Percentiles rank a stretch among this genome's conserved stretches.
phyloP scores from a whole-genome alignment of 2,113 vertebrate genomes.

The Gorsachius goisagi region DNA sequence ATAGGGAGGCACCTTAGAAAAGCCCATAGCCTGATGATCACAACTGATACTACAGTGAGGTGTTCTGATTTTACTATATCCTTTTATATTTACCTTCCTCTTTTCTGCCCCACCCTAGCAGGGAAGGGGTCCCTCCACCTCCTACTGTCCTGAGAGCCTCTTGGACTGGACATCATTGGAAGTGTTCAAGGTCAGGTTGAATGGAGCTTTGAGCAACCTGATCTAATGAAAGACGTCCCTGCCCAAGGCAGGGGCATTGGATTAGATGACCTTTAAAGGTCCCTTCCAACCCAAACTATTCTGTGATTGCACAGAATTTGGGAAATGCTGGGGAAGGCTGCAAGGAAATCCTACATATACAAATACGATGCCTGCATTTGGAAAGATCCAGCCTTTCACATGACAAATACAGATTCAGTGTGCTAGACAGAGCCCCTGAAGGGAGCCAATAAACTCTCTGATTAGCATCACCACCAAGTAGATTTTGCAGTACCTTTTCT shows the following conservation, averaged over 20 bases:
- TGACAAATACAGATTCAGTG: neutral
- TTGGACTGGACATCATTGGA: accelerated
- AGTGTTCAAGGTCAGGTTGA: neutral
- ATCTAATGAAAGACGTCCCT: neutral
- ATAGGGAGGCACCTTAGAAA: neutral
- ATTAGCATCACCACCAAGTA: neutral
- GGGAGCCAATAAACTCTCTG: neutral
- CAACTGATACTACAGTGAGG: neutral
- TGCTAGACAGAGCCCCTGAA: neutral
- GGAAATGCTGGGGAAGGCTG: neutral
- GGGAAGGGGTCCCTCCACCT: neutral
- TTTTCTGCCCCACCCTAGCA: neutral
- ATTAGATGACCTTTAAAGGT: neutral
- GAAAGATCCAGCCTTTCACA: neutral
- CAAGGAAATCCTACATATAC: neutral
- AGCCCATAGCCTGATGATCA: neutral
- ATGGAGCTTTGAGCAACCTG: neutral
- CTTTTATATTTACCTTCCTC: neutral
- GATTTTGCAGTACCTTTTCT: neutral
- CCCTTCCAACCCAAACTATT: neutral
- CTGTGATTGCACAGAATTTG: neutral
- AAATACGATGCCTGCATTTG: accelerated
- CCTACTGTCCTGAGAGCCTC: neutral
- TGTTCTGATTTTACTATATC: neutral
- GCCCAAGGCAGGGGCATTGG: neutral